A percentile compares a stretch with the other conserved stretches of the same genome.
phyloP scores from a whole-genome alignment of 2,113 vertebrate genomes.

The Epinephelus lanceolatus region DNA sequence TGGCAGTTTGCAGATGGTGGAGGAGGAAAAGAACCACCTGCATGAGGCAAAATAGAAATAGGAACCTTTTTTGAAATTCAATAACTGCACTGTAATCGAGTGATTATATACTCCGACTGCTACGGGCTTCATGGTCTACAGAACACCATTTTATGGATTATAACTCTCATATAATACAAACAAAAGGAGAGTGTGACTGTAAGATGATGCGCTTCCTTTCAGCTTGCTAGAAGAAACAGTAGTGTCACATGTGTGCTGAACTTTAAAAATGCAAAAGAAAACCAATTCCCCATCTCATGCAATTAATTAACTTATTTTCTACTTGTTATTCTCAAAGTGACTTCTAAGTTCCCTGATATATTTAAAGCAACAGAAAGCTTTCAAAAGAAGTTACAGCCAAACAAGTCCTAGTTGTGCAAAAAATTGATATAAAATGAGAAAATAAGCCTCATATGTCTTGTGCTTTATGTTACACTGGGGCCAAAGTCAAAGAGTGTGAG shows the following conservation, averaged over 20 bases:
- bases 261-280: background rate
- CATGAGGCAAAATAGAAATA: slow-evolving; percentile 16
- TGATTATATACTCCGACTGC: slow-evolving; percentile 32
- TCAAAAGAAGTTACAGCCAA: background rate
- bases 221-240: background rate
- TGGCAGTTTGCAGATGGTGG: slow-evolving; percentile 39
- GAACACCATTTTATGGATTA: slow-evolving; percentile 24
- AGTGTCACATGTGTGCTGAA: slow-evolving; percentile 2
- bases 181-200: slow-evolving; percentile 1
- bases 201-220: slow-evolving; percentile 6
- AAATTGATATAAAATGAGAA: background rate
- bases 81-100: slow-evolving; percentile 27
- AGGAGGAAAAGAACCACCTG: slow-evolving; percentile 43
- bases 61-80: slow-evolving; percentile 16
- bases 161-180: slow-evolving; percentile 23
- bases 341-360: background rate
- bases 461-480: background rate
- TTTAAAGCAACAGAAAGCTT: background rate
- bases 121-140: background rate
- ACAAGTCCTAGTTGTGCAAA: background rate
- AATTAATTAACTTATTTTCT: background rate
- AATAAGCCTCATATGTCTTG: background rate
- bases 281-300: background rate
- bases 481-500: background rate
- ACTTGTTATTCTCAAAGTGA: background rate